Conservation (phyloP, 2,888 invertebrate genomes). For the Ennomos quercinarius region DNA sequence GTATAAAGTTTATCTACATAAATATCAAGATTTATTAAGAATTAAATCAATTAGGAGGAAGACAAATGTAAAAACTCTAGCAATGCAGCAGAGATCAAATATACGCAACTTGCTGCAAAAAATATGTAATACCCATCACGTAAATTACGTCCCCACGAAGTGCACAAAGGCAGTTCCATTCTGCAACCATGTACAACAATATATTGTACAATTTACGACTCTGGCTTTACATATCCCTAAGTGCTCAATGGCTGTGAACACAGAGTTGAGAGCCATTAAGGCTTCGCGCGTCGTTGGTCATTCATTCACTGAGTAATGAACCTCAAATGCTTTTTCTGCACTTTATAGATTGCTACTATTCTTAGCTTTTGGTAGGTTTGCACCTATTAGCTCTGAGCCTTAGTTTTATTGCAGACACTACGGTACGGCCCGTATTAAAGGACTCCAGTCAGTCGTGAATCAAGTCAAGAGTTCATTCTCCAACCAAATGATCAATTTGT, state of each 20-base stretch:
- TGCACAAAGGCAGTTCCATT: neutral
- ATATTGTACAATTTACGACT: conserved; percentile 7
- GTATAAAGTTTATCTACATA: no score
- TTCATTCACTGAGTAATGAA: conserved; percentile 1
- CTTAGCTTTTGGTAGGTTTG: neutral
- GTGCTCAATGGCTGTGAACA: conserved; percentile 2
- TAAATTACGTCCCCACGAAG: no score
- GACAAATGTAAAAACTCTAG: no score
- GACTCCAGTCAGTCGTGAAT: no score
- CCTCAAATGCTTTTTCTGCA: conserved; percentile 5
- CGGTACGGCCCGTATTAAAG: no score
- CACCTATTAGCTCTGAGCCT: neutral
- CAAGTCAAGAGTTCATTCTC: no score
- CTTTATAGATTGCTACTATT: conserved; percentile 1
- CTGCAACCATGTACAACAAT: neutral
- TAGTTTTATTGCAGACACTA: no score
- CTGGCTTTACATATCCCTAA: conserved; percentile 5
- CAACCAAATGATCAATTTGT: neutral
- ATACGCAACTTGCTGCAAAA: no score
- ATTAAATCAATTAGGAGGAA: no score
- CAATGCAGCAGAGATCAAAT: no score
- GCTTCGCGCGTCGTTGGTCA: neutral
- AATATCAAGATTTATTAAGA: no score
- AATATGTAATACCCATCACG: no score
- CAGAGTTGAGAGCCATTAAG: neutral